Evolutionary conservation across 2,888 invertebrate species (phyloP), one percentile per base, ranked within the genome.

Genomic region (Meganola albula): DNA sequence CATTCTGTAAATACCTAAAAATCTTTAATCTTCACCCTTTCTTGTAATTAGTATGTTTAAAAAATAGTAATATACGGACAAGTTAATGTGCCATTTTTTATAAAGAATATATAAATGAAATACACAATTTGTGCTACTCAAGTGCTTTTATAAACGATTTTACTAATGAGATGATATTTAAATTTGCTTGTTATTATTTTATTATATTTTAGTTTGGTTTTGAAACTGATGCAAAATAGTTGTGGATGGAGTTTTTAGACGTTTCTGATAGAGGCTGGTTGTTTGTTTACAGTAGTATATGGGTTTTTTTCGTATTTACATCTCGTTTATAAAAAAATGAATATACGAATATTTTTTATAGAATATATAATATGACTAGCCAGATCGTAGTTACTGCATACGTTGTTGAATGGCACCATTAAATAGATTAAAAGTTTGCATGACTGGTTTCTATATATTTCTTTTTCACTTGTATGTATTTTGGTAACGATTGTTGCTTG

Each of bases 121-220:
- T 54, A 55, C 68, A 73, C 67, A 63, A 69, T 67, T 66, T 69
- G 74, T 82, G 80, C 80, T 79, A 82, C 61, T 74, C 68, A 76
- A 83, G 83, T 82, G 83, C 84, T 84, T 84, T 79, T 77, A 74
- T 73, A 69, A 70, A 72, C 67, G 69, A 74, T 74, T 62, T 63
- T 58, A 64, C 67, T 57, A 43, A 58, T 58, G 63, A 59, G 63
- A 61, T 58, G 79, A 84, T 83, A 82, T 73, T 83, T 84, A 79
- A 85, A 85, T 85, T 85, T 85, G 84, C 84, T 85, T 84, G 83
- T 73, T 74, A 58, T 74, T 63, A 58, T 62, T 58, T 56, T n/a
- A n/a, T n/a, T n/a, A n/a, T n/a, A n/a, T n/a, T 42, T 66, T 58
- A 65, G 50, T 60, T 55, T 57, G 48, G 55, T 60, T 57, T 63